phyloP scores from a whole-genome alignment of 1,140 invertebrate genomes.

The Campodea augens region DNA sequence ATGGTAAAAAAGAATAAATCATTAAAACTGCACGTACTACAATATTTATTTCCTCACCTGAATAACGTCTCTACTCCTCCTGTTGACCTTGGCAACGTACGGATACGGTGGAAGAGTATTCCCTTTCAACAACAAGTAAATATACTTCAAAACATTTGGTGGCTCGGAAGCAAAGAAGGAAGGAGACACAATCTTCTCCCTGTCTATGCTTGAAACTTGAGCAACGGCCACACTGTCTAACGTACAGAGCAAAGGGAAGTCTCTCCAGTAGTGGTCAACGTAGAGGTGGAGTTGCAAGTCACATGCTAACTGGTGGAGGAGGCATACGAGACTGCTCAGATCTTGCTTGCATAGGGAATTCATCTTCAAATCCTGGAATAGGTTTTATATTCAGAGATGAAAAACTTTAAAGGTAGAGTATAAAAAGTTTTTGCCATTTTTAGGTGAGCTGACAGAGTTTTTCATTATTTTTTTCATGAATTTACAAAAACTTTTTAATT shows the following conservation, averaged over 20 bases:
- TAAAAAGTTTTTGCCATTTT: too few relatives aligned
- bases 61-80: conserved; percentile 46
- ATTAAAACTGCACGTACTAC: conserved; percentile 16
- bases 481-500: too few relatives aligned
- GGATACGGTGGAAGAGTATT: conserved; percentile 37
- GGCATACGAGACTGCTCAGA: conserved; percentile 41
- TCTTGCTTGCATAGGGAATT: conserved; percentile 46
- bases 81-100: conserved; percentile 38
- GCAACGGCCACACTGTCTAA: conserved; percentile 18
- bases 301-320: conserved; percentile 55
- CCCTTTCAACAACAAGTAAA: conserved; percentile 39
- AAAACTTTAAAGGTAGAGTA: too few relatives aligned
- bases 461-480: too few relatives aligned
- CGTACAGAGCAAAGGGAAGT: conserved; percentile 47
- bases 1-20: not conserved
- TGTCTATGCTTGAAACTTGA: conserved; percentile 14
- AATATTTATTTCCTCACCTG: conserved; percentile 38
- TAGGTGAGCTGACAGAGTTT: too few relatives aligned
- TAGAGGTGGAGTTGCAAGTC: conserved; percentile 55
- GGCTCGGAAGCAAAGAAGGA: conserved; percentile 39
- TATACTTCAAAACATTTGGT: conserved; percentile 44
- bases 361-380: conserved; percentile 53
- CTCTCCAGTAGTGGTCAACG: conserved; percentile 62
- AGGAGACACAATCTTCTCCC: conserved; percentile 22
- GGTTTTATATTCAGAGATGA: conserved; percentile 8